Evolutionary conservation across 2,797 vertebrate genomes (phyloP).

Genomic region (Trachops cirrhosus): DNA sequence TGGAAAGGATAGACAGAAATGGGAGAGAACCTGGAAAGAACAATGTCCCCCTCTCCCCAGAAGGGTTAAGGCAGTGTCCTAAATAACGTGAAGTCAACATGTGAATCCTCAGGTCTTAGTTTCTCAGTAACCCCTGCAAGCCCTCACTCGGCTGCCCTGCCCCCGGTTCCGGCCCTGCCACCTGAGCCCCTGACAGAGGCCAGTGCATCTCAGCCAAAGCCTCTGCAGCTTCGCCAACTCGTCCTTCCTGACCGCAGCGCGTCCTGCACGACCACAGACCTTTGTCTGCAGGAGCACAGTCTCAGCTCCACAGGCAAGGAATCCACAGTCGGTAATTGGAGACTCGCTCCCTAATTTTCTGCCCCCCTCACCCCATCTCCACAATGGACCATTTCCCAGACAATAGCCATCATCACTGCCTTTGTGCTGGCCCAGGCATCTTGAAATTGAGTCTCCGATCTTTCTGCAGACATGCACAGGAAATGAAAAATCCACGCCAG

Average conservation of each 20-base stretch:
- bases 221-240: not conserved
- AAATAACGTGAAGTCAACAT: not conserved
- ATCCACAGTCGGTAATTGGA: constrained; percentile 74
- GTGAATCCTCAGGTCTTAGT: not conserved
- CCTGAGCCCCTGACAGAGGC: not conserved
- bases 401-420: constrained; percentile 82
- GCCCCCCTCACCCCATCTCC: not conserved
- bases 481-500: constrained; percentile 80
- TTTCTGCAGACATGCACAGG: constrained; percentile 65
- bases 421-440: constrained; percentile 74
- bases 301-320: constrained; percentile 29
- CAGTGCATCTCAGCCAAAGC: not conserved
- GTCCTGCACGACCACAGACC: not conserved
- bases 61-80: not conserved
- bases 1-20: not conserved
- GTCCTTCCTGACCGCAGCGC: not conserved
- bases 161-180: not conserved
- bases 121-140: not conserved
- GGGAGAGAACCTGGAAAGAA: not conserved
- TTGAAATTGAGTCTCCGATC: constrained; percentile 76
- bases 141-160: not conserved
- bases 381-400: constrained; percentile 77
- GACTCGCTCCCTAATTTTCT: constrained; percentile 58
- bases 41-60: not conserved
- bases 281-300: constrained; percentile 31